Percentiles rank a stretch among this genome's conserved stretches.
Conservation (phyloP, 2,113 vertebrate species). For the Hippocampus comes region DNA sequence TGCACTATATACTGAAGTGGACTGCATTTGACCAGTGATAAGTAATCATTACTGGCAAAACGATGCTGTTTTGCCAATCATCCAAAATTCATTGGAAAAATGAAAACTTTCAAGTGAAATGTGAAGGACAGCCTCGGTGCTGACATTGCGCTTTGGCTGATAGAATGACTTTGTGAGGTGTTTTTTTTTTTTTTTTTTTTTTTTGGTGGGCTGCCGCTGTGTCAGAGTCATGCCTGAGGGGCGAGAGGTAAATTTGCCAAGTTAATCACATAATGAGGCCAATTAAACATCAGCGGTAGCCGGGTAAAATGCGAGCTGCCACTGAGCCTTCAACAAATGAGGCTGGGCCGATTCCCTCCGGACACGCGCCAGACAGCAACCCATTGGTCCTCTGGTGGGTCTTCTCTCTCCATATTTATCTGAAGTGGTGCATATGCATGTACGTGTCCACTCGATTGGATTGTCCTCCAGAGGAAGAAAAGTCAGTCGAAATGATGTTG, state of each 20-base stretch:
- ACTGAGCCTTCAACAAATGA: slow-evolving; percentile 63
- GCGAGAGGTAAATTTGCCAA: slow-evolving; percentile 72
- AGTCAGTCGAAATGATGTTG: neutral
- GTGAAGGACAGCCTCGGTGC: slow-evolving; percentile 43
- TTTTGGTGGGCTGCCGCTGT: slow-evolving; percentile 48
- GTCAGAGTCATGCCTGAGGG: slow-evolving; percentile 67
- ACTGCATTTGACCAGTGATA: slow-evolving; percentile 25
- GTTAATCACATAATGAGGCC: slow-evolving; percentile 80
- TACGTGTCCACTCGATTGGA: slow-evolving; percentile 6
- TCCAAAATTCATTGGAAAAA: slow-evolving; percentile 51
- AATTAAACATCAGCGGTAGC: slow-evolving; percentile 70
- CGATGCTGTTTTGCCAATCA: slow-evolving; percentile 43
- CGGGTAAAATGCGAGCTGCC: slow-evolving; percentile 71
- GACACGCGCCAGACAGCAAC: slow-evolving; percentile 41
- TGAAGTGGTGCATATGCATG: slow-evolving; percentile 20
- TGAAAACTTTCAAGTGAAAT: slow-evolving; percentile 53
- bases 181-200: slow-evolving; percentile 9
- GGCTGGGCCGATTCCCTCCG: slow-evolving; percentile 43
- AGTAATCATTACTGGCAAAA: slow-evolving; percentile 44
- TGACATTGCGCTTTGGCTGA: slow-evolving; percentile 62
- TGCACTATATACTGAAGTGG: too few relatives aligned
- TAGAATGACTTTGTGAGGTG: slow-evolving; percentile 66
- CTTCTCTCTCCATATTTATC: slow-evolving; percentile 14
- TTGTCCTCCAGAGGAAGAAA: slow-evolving; percentile 10
- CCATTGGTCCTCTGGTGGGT: slow-evolving; percentile 31